Percentiles rank a stretch among this genome's conserved stretches.
These are phyloP conservation scores for Diorhabda sublineata DNA, from an alignment of 1,140 invertebrate genomes.

Conservation along the genomic window DNA sequence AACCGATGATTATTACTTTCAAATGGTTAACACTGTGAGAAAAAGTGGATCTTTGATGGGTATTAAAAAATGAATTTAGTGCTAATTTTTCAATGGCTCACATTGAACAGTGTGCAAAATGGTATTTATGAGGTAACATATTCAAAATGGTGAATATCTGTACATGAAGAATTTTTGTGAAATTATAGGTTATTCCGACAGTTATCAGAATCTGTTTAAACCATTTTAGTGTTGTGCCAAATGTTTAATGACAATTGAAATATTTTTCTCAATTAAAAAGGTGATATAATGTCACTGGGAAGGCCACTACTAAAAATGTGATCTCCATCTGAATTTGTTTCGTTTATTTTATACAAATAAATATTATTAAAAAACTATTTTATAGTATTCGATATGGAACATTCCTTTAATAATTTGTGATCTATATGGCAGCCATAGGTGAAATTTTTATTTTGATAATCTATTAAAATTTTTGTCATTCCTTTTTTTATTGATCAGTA, in stretches of 20 bases:
- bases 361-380: background rate
- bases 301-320: background rate
- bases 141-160: too few relatives aligned
- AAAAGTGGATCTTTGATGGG: too few relatives aligned
- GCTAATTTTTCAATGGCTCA: too few relatives aligned
- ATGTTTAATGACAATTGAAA: background rate
- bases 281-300: background rate
- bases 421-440: conserved; percentile 16
- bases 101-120: too few relatives aligned
- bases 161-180: too few relatives aligned
- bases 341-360: conserved; percentile 3
- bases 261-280: background rate
- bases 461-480: background rate
- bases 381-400: conserved; percentile 7
- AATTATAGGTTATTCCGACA: too few relatives aligned
- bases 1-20: background rate
- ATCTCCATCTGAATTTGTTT: background rate
- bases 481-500: background rate
- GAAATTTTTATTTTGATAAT: background rate
- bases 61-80: too few relatives aligned
- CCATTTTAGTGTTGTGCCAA: background rate
- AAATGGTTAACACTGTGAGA: background rate
- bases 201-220: too few relatives aligned
- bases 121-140: too few relatives aligned
- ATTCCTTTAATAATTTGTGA: conserved; percentile 16